phyloP scores from a whole-genome alignment of 2,888 invertebrate species.

The Germaria angustata region DNA sequence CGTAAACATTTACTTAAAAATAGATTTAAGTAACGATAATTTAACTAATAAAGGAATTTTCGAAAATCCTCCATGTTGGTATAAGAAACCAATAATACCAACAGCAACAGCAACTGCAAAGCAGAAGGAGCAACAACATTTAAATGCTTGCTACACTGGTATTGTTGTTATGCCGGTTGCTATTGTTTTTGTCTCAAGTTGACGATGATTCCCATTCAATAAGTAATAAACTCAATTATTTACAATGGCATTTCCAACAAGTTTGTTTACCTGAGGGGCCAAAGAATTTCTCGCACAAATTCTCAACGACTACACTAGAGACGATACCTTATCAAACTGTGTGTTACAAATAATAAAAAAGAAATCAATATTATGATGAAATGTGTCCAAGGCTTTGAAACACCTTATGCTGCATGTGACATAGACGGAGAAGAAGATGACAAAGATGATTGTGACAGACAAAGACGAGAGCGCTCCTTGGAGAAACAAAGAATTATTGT shows the following conservation, averaged over 20 bases:
- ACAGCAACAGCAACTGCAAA: background rate
- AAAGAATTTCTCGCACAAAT: conserved; percentile 42
- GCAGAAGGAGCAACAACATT: background rate
- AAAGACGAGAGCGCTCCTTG: conserved; percentile 5
- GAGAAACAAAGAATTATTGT: conserved; percentile 25
- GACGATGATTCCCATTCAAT: conserved; percentile 47
- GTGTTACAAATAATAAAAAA: background rate
- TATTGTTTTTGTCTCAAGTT: background rate
- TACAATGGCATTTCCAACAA: conserved; percentile 48
- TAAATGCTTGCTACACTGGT: background rate
- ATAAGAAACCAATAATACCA: background rate
- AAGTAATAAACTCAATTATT: conserved; percentile 58
- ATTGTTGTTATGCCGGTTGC: background rate
- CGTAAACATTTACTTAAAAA: conserved; percentile 42
- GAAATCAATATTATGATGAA: conserved; percentile 16
- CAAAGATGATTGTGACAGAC: background rate
- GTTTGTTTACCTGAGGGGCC: conserved; percentile 42
- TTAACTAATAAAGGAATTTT: conserved; percentile 52
- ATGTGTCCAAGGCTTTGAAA: conserved; percentile 19
- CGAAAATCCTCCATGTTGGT: background rate
- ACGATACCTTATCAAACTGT: conserved; percentile 36
- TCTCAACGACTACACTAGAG: background rate
- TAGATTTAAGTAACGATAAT: conserved; percentile 42
- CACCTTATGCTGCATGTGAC: too few species aligned
- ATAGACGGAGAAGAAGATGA: background rate